Percentiles rank a stretch among this genome's conserved stretches.
phyloP scores from a whole-genome alignment of 2,113 vertebrate species.

The Petrocephalus zakoni region DNA sequence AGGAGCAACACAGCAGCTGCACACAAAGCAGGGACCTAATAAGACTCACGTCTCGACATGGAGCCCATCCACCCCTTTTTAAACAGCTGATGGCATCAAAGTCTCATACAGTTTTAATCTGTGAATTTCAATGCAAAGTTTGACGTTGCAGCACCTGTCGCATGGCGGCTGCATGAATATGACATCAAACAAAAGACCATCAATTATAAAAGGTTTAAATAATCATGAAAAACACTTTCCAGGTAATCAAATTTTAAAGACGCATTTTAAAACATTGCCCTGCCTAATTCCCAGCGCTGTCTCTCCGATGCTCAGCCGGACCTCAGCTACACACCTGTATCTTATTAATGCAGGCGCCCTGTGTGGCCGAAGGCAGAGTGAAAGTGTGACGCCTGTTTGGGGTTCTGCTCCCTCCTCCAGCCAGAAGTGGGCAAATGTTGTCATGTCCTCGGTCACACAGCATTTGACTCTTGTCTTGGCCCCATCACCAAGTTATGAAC shows the following conservation, averaged over 20 bases:
- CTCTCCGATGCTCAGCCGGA: neutral
- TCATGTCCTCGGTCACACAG: neutral
- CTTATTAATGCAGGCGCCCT: neutral
- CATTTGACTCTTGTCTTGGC: neutral
- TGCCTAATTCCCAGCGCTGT: neutral
- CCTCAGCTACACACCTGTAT: neutral
- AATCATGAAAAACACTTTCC: neutral
- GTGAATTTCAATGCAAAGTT: neutral
- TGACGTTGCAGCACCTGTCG: neutral
- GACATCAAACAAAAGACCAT: neutral
- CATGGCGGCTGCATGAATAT: neutral
- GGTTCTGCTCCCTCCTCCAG: neutral
- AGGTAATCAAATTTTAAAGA: neutral
- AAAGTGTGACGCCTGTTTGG: neutral
- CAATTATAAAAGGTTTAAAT: neutral
- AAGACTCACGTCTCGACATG: neutral
- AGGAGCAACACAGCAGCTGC: neutral
- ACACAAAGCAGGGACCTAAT: neutral
- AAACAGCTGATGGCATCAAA: constrained; percentile 10
- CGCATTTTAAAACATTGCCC: neutral
- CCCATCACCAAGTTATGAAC: neutral
- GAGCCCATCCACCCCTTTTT: neutral
- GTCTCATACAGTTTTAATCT: constrained; percentile 16
- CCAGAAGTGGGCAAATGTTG: neutral
- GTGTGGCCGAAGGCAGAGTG: neutral